Evolutionary conservation across 2,888 invertebrate species (phyloP).

Genomic region (Callyntrura guangdongensis): DNA sequence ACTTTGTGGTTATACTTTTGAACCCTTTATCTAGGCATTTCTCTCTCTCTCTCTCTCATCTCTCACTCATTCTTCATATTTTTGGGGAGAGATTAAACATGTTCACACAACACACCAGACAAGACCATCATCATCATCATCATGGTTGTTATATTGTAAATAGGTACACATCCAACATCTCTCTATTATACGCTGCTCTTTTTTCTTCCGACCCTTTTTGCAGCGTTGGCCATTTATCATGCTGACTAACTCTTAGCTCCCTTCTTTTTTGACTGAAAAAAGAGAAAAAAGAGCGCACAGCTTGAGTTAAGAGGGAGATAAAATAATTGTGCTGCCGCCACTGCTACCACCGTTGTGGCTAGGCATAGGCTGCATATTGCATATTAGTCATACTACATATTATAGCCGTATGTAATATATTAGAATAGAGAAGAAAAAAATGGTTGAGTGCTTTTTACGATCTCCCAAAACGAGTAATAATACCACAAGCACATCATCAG

Average conservation of each 20-base stretch:
- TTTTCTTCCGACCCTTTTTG: constrained; percentile 40
- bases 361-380: not conserved
- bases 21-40: constrained; percentile 20
- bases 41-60: not conserved
- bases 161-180: too few species aligned
- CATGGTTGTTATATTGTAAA: not conserved
- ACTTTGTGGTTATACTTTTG: not conserved
- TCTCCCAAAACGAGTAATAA: constrained; percentile 65
- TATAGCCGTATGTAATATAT: constrained; percentile 31
- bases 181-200: not conserved
- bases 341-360: not conserved
- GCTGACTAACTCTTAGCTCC: constrained; percentile 56
- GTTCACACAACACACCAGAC: constrained; percentile 43
- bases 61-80: constrained; percentile 32
- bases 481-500: constrained; percentile 50
- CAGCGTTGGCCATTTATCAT: constrained; percentile 71
- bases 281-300: not conserved
- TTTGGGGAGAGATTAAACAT: constrained; percentile 54
- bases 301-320: constrained; percentile 36
- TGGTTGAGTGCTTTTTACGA: constrained; percentile 76
- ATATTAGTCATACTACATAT: constrained; percentile 1
- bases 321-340: constrained; percentile 50
- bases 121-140: constrained; percentile 2
- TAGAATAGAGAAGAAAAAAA: constrained; percentile 38
- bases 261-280: constrained; percentile 33